Conservation (phyloP, 2,888 invertebrate species). For the Machimus rusticus region DNA sequence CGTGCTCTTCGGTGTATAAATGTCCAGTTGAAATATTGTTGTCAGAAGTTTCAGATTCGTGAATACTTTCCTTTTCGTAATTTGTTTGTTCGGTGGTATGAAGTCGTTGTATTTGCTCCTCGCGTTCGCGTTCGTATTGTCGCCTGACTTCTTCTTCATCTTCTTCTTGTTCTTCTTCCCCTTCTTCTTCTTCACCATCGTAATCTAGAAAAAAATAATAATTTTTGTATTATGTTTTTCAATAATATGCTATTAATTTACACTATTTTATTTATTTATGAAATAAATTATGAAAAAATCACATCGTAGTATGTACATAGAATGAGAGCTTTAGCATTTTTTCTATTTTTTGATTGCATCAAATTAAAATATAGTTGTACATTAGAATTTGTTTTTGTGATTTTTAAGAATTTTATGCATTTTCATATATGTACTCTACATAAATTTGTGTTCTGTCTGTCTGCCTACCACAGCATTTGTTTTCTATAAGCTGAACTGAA, state of each 20-base stretch:
- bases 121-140: slow-evolving; percentile 2
- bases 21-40: background rate
- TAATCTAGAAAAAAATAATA: background rate
- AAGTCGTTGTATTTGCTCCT: slow-evolving; percentile 3
- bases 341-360: too few relatives aligned
- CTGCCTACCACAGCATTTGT: background rate
- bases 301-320: too few relatives aligned
- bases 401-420: too few relatives aligned
- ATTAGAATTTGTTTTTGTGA: too few relatives aligned
- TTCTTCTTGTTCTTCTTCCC: background rate
- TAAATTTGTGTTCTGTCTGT: too few relatives aligned
- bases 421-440: too few relatives aligned
- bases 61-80: slow-evolving; percentile 17
- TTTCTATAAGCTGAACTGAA: background rate
- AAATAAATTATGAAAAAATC: too few relatives aligned
- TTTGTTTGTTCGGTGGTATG: background rate
- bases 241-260: too few relatives aligned
- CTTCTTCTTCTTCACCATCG: slow-evolving; percentile 25
- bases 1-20: slow-evolving; percentile 6
- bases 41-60: slow-evolving; percentile 42
- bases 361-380: too few relatives aligned
- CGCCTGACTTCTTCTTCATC: slow-evolving; percentile 23
- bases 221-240: background rate
- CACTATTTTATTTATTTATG: background rate
- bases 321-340: too few relatives aligned